phyloP scores from a whole-genome alignment of 2,113 vertebrate genomes.

The Callithrix jacchus region DNA sequence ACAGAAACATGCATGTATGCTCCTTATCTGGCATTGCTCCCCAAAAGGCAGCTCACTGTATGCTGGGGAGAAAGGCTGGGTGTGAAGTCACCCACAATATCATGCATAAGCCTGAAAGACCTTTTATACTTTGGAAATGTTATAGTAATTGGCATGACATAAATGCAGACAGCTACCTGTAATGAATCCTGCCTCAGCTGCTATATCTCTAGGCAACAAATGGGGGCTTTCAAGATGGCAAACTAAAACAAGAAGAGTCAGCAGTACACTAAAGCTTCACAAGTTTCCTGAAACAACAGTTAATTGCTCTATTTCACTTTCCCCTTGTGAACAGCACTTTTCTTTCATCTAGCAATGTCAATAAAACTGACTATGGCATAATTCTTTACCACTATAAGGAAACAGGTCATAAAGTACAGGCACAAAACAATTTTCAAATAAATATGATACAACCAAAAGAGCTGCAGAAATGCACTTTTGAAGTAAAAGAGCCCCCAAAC shows the following conservation, averaged over 20 bases:
- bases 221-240: background rate
- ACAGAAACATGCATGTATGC: background rate
- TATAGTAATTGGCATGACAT: background rate
- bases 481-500: conserved; percentile 17
- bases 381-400: background rate
- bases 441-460: conserved; percentile 35
- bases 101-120: background rate
- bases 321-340: background rate
- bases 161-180: background rate
- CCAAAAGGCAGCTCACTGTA: background rate
- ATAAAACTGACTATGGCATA: background rate
- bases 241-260: background rate
- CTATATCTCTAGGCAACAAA: background rate
- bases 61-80: conserved; percentile 11
- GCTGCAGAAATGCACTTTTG: background rate
- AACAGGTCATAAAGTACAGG: background rate
- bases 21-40: background rate
- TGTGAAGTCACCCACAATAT: background rate
- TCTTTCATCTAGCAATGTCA: background rate
- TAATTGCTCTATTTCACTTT: background rate
- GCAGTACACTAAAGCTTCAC: background rate
- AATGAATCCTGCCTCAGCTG: background rate
- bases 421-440: conserved; percentile 50
- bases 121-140: background rate
- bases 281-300: background rate